Evolutionary conservation across 2,888 invertebrate species (phyloP).

Genomic region (Drosophila putrida): DNA sequence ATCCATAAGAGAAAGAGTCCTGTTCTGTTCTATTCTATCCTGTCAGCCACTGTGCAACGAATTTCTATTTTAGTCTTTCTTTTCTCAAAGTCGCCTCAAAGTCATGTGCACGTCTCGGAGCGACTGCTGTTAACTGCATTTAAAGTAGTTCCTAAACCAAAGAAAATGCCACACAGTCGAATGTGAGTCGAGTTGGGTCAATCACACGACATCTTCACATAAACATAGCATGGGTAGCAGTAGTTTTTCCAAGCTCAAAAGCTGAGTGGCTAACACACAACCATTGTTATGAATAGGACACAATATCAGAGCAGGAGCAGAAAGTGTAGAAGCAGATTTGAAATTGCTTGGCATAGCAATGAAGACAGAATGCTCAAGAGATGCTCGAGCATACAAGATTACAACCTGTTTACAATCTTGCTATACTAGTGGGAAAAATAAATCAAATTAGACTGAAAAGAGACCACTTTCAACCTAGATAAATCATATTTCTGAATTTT

Average conservation of each 20-base stretch:
- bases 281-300: slow-evolving; percentile 43
- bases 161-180: slow-evolving; percentile 53
- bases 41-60: slow-evolving; percentile 28
- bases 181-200: slow-evolving; percentile 60
- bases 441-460: slow-evolving; percentile 42
- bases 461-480: slow-evolving; percentile 14
- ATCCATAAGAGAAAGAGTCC: slow-evolving; percentile 10
- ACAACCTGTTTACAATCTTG: slow-evolving; percentile 40
- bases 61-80: slow-evolving; percentile 11
- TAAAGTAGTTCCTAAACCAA: slow-evolving; percentile 65
- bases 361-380: slow-evolving; percentile 26
- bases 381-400: slow-evolving; percentile 37
- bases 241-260: slow-evolving; percentile 8
- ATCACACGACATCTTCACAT: slow-evolving; percentile 56
- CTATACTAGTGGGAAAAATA: slow-evolving; percentile 34
- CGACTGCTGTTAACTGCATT: slow-evolving; percentile 67
- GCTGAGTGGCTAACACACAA: slow-evolving; percentile 26
- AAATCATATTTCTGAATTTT: background rate
- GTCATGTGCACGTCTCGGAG: slow-evolving; percentile 69
- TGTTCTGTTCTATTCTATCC: background rate
- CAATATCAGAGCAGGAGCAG: background rate
- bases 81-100: slow-evolving; percentile 75
- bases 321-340: slow-evolving; percentile 20
- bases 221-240: background rate
- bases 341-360: slow-evolving; percentile 33